Base-by-base conservation (phyloP, 2,797 vertebrate species). In the Poecilia picta region DNA sequence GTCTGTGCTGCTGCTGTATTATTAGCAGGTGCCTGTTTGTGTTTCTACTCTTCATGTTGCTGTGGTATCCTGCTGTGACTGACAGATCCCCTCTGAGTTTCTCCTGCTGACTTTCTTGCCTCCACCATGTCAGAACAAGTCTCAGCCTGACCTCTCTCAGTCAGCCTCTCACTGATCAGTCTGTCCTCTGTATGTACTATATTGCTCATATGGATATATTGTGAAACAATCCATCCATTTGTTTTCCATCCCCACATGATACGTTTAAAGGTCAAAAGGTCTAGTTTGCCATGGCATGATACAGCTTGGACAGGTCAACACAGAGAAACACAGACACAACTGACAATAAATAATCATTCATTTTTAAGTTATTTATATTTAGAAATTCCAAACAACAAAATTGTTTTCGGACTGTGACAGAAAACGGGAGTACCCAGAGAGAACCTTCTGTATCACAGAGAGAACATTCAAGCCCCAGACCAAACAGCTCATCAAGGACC, bases 21-120 rank as follows among this genome's bases (percentile, higher is more conserved):
- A 25, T 66, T 39, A 76, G 15, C 43, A 36, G 41, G 15, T 46
- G 10, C 7, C 16, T 25, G 59, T 64, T 68, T 25, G 5, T 74
- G 16, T 25, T 39, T 59, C 28, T 72, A 46, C 36, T 5, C 3
- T 25, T 25, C 25, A 55, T 12, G 43, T 57, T 73, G 39, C 74
- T 91, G 84, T 92, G 85, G 91, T 33, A 47, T 83, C 90, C 93
- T 93, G 90, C 92, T 94, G 94, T 89, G 92, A 81, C 33, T 76
- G 72, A 83, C 81, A 11, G 45, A 71, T 77, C 81, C 71, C 73
- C 74, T 64, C 79, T 81, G 83, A 79, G 73, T 47, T 77, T 53
- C 77, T 86, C 87, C 84, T 81, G 86, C 77, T 83, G 88, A 72
- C 43, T 23, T 25, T 78, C 73, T 46, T 57, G 68, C 71, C 7